Evolutionary conservation across 2,113 vertebrate genomes (phyloP), one percentile per base, ranked within the genome.

Genomic region (Catharus minimus): DNA sequence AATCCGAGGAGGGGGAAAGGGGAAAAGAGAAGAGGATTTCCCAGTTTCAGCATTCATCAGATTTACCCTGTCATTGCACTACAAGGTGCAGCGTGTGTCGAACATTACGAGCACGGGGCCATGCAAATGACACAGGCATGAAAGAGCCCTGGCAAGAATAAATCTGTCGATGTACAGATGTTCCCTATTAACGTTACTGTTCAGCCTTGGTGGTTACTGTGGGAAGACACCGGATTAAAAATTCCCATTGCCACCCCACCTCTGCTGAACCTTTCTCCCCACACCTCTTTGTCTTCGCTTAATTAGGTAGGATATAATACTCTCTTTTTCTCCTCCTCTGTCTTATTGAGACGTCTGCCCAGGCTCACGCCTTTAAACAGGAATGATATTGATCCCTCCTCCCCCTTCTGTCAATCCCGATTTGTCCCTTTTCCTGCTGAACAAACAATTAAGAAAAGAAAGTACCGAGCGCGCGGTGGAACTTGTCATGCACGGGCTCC

Each of bases 261-360:
- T 91, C 87, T 87, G 38, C 64, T 56, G 71, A 88, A 88, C 94
- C 86, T 64, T 91, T 95, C 88, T 95, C 92, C 91, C 77, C 77
- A 75, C 86, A 90, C 89, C 92, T 92, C 95, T 96, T 96, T 95
- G 92, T 96, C 95, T 96, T 94, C 77, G 28, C 86, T 90, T 96
- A 96, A 96, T 95, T 95, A 90, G 93, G 77, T 92, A 52, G 91
- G 65, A 44, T 88, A 82, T 81, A 86, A 90, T 84, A 89, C 76
- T 85, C 49, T 41, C 44, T 69, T 84, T 86, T 86, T 81, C 90
- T 81, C 71, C 62, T 76, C 82, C 66, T 94, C 92, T 78, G 65
- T 47, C 43, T 88, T 95, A 90, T 47, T 90, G 94, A 95, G 88
- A 88, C 69, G 62, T 86, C 80, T 92, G 68, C 28, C 56, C 80